Evolutionary conservation across 2,113 vertebrate species (phyloP), one percentile per base, ranked within the genome.

Genomic region (Cromileptes altivelis): DNA sequence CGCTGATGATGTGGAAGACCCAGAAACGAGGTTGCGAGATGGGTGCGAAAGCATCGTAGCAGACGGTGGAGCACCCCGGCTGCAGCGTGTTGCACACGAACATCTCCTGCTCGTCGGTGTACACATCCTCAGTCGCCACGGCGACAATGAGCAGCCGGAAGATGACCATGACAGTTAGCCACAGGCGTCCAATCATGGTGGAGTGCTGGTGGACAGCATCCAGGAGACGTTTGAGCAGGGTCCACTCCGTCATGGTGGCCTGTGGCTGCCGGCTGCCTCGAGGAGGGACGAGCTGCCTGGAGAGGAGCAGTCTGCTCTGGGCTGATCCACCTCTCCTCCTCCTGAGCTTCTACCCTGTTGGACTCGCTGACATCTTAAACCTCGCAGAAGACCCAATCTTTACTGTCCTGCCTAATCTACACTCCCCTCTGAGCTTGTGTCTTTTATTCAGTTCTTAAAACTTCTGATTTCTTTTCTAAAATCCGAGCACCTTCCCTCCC

Each of bases 151-250:
- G 91, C 71, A 96, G 87, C 47, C 95, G 88, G 81, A 96, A 96
- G n/a, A 96, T 94, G 21, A 96, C 95, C 95, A 96, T 95, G 55
- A 96, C 94, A 0, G 95, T 96, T 56, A 96, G 95, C 96, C 96
- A 96, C 60, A 96, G 88, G 19, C 95, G 92, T 1, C 96, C 96
- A 40, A 96, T 94, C 93, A 96, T 94, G 62, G 96, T 96, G 90
- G 96, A 96, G 91, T 96, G 95, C 87, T 96, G 96, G 88, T 96
- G 95, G 40, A 96, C 95, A 1, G 95, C 95, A 19, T 96, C 96
- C 76, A 96, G 90, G 45, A 96, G 94, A 18, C 96, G 92, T 85
- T 96, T 96, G 60, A 96, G 93, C 84, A 96, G 73, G 37, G 95
- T 96, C 96, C 96, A 96, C 92, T 96, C 96, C 23, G 95, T 96